phyloP scores from a whole-genome alignment of 2,888 invertebrate species.

The Antheraea assamensis region DNA sequence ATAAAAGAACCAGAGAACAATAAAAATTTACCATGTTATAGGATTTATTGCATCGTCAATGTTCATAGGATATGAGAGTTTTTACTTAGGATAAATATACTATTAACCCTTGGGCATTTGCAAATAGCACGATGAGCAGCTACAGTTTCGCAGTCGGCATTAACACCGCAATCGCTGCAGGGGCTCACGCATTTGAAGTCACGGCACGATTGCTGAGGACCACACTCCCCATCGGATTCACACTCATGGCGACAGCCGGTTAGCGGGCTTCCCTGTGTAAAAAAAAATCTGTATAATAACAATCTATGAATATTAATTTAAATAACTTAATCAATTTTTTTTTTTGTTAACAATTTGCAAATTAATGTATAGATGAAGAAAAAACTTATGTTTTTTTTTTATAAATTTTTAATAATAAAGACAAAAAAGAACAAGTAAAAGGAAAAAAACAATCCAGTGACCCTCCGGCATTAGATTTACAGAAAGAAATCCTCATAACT shows the following conservation, averaged over 20 bases:
- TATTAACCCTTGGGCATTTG: constrained; percentile 87
- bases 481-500: no score
- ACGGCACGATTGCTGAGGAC: constrained; percentile 86
- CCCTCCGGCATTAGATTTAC: no score
- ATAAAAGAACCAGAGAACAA: no score
- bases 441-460: no score
- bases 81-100: neutral
- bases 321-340: no score
- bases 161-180: constrained; percentile 89
- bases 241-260: constrained; percentile 92
- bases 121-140: constrained; percentile 89
- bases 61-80: neutral
- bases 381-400: no score
- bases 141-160: constrained; percentile 89
- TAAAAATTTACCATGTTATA: neutral
- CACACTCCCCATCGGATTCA: constrained; percentile 89
- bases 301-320: no score
- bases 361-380: no score
- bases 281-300: neutral
- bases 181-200: constrained; percentile 89
- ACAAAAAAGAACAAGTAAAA: no score
- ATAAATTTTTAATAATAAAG: no score
- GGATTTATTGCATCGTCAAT: neutral
- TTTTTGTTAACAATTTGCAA: no score
- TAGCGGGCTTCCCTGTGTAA: constrained; percentile 86